phyloP scores from a whole-genome alignment of 1,140 invertebrate genomes.

The Muscidifurax raptorellus region DNA sequence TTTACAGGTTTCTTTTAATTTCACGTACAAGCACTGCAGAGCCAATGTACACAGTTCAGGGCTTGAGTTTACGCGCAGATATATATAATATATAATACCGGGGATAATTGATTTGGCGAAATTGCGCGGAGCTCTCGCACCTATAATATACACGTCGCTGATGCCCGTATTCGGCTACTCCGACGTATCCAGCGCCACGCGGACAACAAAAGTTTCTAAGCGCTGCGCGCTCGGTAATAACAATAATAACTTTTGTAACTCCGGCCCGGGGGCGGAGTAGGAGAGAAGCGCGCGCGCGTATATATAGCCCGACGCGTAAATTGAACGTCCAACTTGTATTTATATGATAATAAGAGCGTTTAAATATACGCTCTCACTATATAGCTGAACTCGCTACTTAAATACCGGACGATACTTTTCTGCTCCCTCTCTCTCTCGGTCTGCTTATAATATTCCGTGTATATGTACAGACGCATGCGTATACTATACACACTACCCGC shows the following conservation, averaged over 20 bases:
- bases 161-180: background rate
- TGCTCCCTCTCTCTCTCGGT: too few species aligned
- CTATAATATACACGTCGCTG: background rate
- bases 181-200: background rate
- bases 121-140: background rate
- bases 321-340: conserved; percentile 76
- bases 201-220: conserved; percentile 75
- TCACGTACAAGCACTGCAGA: background rate
- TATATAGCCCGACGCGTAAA: conserved; percentile 68
- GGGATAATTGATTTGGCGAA: conserved; percentile 42
- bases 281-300: conserved; percentile 28
- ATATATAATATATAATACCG: too few species aligned
- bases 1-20: too few species aligned
- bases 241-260: conserved; percentile 76
- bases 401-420: conserved; percentile 72
- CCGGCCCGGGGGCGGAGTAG: conserved; percentile 58
- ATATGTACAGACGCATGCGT: background rate
- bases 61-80: background rate
- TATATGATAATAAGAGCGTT: conserved; percentile 77
- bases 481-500: too few species aligned
- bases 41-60: background rate
- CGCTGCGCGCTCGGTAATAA: conserved; percentile 71
- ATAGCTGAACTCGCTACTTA: conserved; percentile 74
- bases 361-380: conserved; percentile 71
- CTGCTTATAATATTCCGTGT: background rate